Evolutionary conservation across 2,888 invertebrate genomes (phyloP), one percentile per base, ranked within the genome.

Genomic region (Oscheius sp.): DNA sequence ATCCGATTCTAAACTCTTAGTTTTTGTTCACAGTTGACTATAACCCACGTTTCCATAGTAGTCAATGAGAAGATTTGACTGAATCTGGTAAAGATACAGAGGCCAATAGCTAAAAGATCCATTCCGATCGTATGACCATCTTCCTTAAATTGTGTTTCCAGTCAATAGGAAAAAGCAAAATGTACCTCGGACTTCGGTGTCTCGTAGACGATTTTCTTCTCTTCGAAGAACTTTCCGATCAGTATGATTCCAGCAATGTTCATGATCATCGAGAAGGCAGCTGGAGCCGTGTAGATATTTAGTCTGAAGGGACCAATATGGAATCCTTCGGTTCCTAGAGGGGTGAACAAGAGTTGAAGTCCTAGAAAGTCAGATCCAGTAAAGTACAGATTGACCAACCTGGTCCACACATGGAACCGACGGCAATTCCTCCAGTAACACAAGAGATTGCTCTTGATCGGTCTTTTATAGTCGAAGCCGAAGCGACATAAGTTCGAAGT

Each of bases 381-480:
- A 55, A 9, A 29, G 21, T 21, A 55, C 1, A 29, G 21, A 5
- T 21, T 2, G 5, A 37, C 13, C 9, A 32, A 76, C 77, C 80
- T 21, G 84, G 84, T 1, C 84, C 84, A 29, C 80, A 55, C 82
- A 81, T 79, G 29, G 76, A 76, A 29, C 84, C 84, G 2, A 84
- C 50, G n/a, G 84, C 79, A 10, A 84, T 78, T n/a, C 84, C 84
- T 11, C 84, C 82, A 10, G 79, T 80, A 10, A 82, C 80, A 58
- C 74, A 77, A 1, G 84, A 78, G 32, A 84, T 76, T 0, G 83
- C 84, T 50, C 79, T 42, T 10, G 81, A 74, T 35, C 84, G 73
- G 53, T 84, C 84, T 42, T 76, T 75, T 2, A 74, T 57, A 0
- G 83, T 79, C 9, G 84, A 82, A 1, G 84, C 81, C 4, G 82